A percentile compares a stretch with the other conserved stretches of the same genome.
These are phyloP conservation scores for Oceanodroma tethys DNA, from an alignment of 2,113 vertebrate species.

Conservation along the genomic window DNA sequence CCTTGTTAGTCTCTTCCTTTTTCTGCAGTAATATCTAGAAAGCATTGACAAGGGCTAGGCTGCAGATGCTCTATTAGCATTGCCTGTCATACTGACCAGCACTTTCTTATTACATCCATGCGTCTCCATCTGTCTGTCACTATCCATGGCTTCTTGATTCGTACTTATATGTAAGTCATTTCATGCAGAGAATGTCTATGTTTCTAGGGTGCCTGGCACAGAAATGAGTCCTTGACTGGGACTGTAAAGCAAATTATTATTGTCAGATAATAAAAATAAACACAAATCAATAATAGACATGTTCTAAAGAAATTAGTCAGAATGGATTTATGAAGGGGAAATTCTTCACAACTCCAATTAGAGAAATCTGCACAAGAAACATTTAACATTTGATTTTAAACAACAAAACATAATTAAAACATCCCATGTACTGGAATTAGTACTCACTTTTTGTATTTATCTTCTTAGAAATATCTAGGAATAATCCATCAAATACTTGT, in stretches of 20 bases:
- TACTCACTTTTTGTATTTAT: constrained; percentile 69
- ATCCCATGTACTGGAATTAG: neutral
- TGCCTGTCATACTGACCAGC: neutral
- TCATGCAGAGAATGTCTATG: neutral
- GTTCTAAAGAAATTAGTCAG: neutral
- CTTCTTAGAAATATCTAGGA: constrained; percentile 74
- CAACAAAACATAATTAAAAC: constrained; percentile 7
- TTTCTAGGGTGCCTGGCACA: neutral
- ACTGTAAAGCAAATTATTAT: neutral
- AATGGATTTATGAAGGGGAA: neutral
- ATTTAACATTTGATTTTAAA: neutral
- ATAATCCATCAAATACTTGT: constrained; percentile 77
- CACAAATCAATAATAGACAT: neutral
- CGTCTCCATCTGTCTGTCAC: neutral
- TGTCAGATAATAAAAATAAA: neutral
- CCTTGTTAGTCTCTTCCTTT: neutral
- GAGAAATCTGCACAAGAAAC: neutral
- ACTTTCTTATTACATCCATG: neutral
- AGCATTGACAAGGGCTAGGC: neutral
- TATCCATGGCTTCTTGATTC: neutral
- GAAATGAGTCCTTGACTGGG: neutral
- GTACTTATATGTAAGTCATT: neutral
- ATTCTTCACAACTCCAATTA: neutral
- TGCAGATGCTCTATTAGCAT: neutral
- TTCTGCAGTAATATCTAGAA: neutral